Percentiles rank a stretch among this genome's conserved stretches.
phyloP scores from a whole-genome alignment of 1,140 invertebrate genomes.

The Drosophila insularis region DNA sequence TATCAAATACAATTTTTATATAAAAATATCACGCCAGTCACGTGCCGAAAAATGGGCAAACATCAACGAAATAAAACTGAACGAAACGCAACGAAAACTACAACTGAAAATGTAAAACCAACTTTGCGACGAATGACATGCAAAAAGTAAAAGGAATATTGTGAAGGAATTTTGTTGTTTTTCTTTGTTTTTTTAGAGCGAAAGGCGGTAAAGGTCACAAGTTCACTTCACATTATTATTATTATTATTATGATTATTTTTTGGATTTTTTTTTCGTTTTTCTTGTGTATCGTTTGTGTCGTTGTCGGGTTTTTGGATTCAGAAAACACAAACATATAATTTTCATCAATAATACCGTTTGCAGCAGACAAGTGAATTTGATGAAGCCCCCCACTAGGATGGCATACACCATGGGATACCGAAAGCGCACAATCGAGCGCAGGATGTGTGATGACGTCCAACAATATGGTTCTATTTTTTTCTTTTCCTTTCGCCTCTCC shows the following conservation, averaged over 20 bases:
- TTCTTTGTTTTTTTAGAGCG: neutral
- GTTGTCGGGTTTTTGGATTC: slow-evolving; percentile 34
- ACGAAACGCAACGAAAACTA: slow-evolving; percentile 6
- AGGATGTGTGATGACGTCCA: slow-evolving; percentile 10
- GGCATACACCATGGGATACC: slow-evolving; percentile 46
- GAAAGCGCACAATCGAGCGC: slow-evolving; percentile 24
- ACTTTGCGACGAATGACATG: no score
- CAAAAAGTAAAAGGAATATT: neutral
- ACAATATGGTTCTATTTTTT: slow-evolving; percentile 10
- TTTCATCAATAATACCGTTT: slow-evolving; percentile 63
- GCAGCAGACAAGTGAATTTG: slow-evolving; percentile 63
- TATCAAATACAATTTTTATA: slow-evolving; percentile 58
- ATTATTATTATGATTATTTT: neutral
- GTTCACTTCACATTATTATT: slow-evolving; percentile 12
- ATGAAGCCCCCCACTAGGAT: slow-evolving; percentile 43
- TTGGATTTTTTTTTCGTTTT: neutral
- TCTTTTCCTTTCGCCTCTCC: neutral
- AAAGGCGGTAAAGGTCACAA: slow-evolving; percentile 14
- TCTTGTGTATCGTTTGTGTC: neutral
- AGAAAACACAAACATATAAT: slow-evolving; percentile 59
- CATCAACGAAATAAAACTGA: slow-evolving; percentile 3
- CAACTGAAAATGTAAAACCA: slow-evolving; percentile 8
- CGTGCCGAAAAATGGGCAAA: slow-evolving; percentile 31
- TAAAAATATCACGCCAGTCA: slow-evolving; percentile 34
- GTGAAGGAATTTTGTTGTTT: neutral